Evolutionary conservation across 2,888 invertebrate species (phyloP).

Genomic region (Chloromyia formosa): DNA sequence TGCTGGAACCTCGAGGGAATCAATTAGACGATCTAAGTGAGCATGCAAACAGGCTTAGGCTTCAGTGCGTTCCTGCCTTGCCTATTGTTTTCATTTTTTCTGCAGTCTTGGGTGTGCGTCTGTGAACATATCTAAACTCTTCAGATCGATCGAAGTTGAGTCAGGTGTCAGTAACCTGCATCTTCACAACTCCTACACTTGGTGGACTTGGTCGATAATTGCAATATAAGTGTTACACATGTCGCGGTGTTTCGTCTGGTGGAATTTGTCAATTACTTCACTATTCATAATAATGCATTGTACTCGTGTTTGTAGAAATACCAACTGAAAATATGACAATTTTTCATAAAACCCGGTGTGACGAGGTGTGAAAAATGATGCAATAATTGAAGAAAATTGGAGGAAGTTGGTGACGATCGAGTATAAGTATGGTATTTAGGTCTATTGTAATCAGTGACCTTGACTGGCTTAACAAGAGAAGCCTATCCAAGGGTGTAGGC

Average conservation of each 20-base stretch:
- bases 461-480: conserved; percentile 24
- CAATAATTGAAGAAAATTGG: conserved; percentile 32
- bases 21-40: conserved; percentile 41
- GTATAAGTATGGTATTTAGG: not conserved
- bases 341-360: not conserved
- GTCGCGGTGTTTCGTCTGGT: not conserved
- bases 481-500: not conserved
- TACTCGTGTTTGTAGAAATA: not conserved
- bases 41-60: conserved; percentile 20
- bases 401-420: not conserved
- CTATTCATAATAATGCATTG: too few species aligned
- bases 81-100: conserved; percentile 36
- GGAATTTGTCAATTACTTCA: too few species aligned
- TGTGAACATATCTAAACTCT: not conserved
- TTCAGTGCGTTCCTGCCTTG: not conserved
- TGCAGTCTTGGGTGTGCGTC: not conserved
- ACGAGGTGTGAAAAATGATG: conserved; percentile 39
- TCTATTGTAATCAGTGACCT: conserved; percentile 33
- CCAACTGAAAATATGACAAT: conserved; percentile 8
- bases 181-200: not conserved
- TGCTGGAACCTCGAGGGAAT: not conserved
- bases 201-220: conserved; percentile 21
- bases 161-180: conserved; percentile 19
- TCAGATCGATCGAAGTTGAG: not conserved
- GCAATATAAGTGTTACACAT: conserved; percentile 28